Evolutionary conservation across 2,888 invertebrate species (phyloP).

Genomic region (Ichneumoninae sp.): DNA sequence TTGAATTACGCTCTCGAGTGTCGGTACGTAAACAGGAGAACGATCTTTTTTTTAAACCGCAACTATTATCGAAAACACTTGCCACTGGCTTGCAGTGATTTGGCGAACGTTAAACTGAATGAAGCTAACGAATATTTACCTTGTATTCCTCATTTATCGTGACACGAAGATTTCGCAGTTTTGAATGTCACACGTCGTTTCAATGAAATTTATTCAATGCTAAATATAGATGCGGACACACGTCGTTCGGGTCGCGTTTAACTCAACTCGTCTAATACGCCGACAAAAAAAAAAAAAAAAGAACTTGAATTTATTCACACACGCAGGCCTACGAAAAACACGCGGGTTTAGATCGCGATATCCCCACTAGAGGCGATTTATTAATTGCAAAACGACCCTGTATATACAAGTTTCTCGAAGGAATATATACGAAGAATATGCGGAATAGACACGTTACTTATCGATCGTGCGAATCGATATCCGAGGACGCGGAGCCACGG

Average conservation of each 20-base stretch:
- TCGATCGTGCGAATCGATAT: background rate
- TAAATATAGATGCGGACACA: slow-evolving; percentile 14
- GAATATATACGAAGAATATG: background rate
- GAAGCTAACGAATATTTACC: no score
- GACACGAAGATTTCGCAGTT: background rate
- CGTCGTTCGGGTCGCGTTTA: slow-evolving; percentile 25
- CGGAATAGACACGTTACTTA: slow-evolving; percentile 9
- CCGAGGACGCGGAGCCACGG: background rate
- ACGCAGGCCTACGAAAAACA: slow-evolving; percentile 20
- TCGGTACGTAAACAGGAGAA: no score
- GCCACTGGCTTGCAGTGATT: no score
- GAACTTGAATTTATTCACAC: slow-evolving; percentile 41
- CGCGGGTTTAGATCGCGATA: background rate
- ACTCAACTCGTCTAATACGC: background rate
- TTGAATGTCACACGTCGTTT: background rate
- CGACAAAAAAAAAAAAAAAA: slow-evolving; percentile 14
- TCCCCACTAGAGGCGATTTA: background rate
- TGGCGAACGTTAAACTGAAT: no score
- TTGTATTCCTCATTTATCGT: no score
- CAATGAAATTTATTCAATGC: slow-evolving; percentile 19
- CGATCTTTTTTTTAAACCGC: no score
- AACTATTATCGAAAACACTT: no score
- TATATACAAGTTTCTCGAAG: slow-evolving; percentile 25
- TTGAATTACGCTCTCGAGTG: no score
- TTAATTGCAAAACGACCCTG: slow-evolving; percentile 25